Percentiles rank a stretch among this genome's conserved stretches.
Conservation (phyloP, 2,888 invertebrate genomes). For the Nomada ruficornis region DNA sequence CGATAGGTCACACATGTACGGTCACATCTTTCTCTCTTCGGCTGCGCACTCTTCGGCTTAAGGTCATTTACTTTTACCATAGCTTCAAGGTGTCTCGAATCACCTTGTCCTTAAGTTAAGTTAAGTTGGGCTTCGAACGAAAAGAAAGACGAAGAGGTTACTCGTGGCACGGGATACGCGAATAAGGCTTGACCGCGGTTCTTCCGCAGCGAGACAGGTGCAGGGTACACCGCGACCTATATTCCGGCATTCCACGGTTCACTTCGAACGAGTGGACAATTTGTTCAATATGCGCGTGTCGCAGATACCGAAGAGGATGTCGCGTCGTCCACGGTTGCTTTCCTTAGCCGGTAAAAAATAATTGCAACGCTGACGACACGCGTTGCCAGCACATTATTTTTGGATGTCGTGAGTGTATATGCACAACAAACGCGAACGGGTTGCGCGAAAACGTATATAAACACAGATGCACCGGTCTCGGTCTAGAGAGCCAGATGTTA, state of each 20-base stretch:
- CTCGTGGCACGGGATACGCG: background rate
- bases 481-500: slow-evolving; percentile 51
- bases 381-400: slow-evolving; percentile 52
- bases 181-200: background rate
- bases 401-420: slow-evolving; percentile 14
- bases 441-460: slow-evolving; percentile 46
- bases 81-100: slow-evolving; percentile 73
- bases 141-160: background rate
- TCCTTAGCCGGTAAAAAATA: slow-evolving; percentile 41
- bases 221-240: slow-evolving; percentile 39
- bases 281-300: slow-evolving; percentile 24
- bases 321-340: background rate
- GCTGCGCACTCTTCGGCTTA: slow-evolving; percentile 59
- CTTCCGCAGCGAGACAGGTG: slow-evolving; percentile 40
- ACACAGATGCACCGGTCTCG: slow-evolving; percentile 47
- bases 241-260: slow-evolving; percentile 17
- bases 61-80: slow-evolving; percentile 83
- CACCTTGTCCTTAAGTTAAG: slow-evolving; percentile 50
- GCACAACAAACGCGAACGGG: slow-evolving; percentile 14
- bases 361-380: slow-evolving; percentile 27
- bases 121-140: slow-evolving; percentile 18
- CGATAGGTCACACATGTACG: slow-evolving; percentile 71
- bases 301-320: background rate
- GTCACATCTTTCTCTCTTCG: slow-evolving; percentile 37
- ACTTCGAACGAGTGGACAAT: background rate